Percentiles rank a stretch among this genome's conserved stretches.
phyloP scores from a whole-genome alignment of 2,113 vertebrate species.

The Craseonycteris thonglongyai region DNA sequence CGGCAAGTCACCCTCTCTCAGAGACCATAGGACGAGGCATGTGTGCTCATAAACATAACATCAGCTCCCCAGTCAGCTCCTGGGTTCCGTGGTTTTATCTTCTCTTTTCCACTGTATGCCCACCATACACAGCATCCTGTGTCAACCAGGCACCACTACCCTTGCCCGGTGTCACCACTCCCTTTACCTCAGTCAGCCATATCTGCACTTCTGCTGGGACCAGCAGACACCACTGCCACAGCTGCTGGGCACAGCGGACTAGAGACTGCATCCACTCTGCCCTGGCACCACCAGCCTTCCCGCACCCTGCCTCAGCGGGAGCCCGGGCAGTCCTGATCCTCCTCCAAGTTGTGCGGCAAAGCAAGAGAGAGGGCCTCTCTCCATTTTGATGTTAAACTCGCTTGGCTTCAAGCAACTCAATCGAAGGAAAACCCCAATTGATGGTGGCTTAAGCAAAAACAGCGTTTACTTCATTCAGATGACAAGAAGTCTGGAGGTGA shows the following conservation, averaged over 20 bases:
- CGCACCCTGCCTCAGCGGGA: not conserved
- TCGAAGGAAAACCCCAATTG: not conserved
- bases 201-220: too few species aligned
- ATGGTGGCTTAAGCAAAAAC: not conserved
- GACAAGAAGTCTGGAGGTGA: not conserved
- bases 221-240: not conserved
- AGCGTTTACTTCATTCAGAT: not conserved
- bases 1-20: not conserved
- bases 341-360: not conserved
- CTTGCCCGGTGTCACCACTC: not conserved
- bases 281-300: too few species aligned
- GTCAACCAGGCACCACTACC: not conserved
- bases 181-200: too few species aligned
- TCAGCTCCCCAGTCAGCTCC: not conserved
- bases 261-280: rapidly evolving
- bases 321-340: not conserved
- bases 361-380: not conserved
- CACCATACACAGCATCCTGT: not conserved
- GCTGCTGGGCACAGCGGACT: too few species aligned
- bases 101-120: not conserved
- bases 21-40: not conserved
- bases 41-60: not conserved
- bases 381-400: not conserved
- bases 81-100: not conserved
- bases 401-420: not conserved